These are phyloP conservation scores for Chaetodon auriga DNA, from an alignment of 2,113 vertebrate species.

Conservation along the genomic window DNA sequence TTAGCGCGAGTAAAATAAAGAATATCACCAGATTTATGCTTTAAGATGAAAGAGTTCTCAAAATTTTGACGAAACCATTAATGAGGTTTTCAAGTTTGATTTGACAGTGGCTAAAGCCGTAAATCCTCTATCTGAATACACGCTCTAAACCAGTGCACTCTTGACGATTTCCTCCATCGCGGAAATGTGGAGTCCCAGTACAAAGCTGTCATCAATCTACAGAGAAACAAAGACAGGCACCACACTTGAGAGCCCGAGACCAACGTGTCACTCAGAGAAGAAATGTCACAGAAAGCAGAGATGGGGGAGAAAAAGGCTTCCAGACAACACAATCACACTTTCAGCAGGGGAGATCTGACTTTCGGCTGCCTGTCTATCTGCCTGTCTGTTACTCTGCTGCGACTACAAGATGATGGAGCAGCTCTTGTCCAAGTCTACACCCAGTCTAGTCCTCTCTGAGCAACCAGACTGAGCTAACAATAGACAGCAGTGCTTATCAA, in stretches of 20 bases:
- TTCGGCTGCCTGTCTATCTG: conserved; percentile 63
- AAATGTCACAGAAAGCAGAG: conserved; percentile 73
- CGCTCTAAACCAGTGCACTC: conserved; percentile 15
- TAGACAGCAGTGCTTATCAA: conserved; percentile 68
- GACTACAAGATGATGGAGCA: conserved; percentile 69
- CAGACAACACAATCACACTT: conserved; percentile 70
- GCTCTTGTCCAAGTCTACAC: conserved; percentile 62
- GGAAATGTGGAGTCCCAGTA: conserved; percentile 25
- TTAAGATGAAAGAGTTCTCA: not conserved
- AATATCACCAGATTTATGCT: not conserved
- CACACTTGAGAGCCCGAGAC: conserved; percentile 60
- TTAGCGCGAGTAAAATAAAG: not conserved
- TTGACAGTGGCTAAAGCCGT: not conserved
- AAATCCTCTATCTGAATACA: not conserved
- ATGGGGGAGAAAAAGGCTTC: conserved; percentile 66
- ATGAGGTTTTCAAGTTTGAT: not conserved
- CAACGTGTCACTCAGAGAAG: conserved; percentile 70
- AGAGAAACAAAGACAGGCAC: conserved; percentile 70
- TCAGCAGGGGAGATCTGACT: conserved; percentile 74
- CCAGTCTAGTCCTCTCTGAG: conserved; percentile 53
- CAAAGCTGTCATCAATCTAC: conserved; percentile 66
- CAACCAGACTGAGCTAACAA: conserved; percentile 72
- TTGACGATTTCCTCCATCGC: conserved; percentile 31
- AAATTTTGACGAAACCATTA: not conserved
- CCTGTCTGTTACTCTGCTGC: conserved; percentile 52